Evolutionary conservation across 2,888 invertebrate species (phyloP).

Genomic region (Drosophila picticornis): DNA sequence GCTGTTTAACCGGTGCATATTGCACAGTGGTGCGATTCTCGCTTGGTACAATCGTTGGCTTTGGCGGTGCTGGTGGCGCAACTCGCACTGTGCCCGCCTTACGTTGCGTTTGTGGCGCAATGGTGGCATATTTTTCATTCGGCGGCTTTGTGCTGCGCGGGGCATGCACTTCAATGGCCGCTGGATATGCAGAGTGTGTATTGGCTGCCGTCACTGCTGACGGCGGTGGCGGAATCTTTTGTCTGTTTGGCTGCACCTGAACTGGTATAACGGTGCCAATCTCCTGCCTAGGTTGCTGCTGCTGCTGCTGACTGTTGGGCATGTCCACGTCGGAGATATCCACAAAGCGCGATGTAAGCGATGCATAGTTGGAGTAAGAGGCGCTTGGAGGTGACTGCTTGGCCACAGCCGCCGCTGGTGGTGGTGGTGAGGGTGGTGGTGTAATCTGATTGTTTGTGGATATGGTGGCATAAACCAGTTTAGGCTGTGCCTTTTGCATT

Average conservation of each 20-base stretch:
- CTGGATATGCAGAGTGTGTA: conserved; percentile 38
- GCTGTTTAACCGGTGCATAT: conserved; percentile 25
- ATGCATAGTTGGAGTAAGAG: conserved; percentile 59
- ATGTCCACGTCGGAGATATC: conserved; percentile 66
- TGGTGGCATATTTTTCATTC: conserved; percentile 58
- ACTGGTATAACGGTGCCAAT: conserved; percentile 56
- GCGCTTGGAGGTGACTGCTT: neutral
- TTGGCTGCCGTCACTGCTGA: conserved; percentile 65
- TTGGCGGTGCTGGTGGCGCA: conserved; percentile 60
- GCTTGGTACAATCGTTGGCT: conserved; percentile 47
- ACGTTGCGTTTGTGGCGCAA: conserved; percentile 59
- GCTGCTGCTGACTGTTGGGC: conserved; percentile 10
- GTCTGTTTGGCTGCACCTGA: conserved; percentile 43
- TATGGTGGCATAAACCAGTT: conserved; percentile 71
- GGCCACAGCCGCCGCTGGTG: conserved; percentile 8
- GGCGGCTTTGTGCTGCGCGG: conserved; percentile 11
- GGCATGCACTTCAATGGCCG: conserved; percentile 51
- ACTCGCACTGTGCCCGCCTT: conserved; percentile 60
- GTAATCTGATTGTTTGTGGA: conserved; percentile 68
- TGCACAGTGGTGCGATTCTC: conserved; percentile 22
- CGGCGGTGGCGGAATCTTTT: conserved; percentile 63
- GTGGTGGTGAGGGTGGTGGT: conserved; percentile 60
- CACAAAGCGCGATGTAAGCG: conserved; percentile 64
- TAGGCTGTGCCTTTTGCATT: conserved; percentile 17
- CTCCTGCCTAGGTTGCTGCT: conserved; percentile 36